phyloP scores from a whole-genome alignment of 2,888 invertebrate genomes.

The Tetragonisca angustula region DNA sequence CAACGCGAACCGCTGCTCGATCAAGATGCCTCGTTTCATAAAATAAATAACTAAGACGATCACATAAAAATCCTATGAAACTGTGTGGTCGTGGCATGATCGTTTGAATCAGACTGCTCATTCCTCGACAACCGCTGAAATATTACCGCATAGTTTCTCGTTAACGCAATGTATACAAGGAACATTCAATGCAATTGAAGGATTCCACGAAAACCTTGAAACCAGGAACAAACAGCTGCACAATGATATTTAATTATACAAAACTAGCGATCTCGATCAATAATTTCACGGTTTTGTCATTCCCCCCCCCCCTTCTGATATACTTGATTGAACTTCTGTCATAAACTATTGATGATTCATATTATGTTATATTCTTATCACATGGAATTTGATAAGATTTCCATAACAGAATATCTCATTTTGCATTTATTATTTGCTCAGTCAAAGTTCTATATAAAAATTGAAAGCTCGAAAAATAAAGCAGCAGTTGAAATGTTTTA shows the following conservation, averaged over 20 bases:
- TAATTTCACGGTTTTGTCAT: not conserved
- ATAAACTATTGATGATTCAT: not conserved
- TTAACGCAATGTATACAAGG: not conserved
- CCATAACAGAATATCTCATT: not conserved
- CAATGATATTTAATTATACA: constrained; percentile 1
- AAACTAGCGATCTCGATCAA: not conserved
- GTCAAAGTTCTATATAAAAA: not conserved
- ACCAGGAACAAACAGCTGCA: constrained; percentile 12
- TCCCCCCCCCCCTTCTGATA: not conserved
- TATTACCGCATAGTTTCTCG: not conserved
- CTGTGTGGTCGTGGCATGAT: no score
- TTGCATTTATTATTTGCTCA: no score
- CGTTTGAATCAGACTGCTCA: not conserved
- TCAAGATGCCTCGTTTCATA: constrained; percentile 36
- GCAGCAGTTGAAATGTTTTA: not conserved
- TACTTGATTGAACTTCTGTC: not conserved
- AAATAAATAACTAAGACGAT: constrained; percentile 31
- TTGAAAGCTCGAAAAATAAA: not conserved
- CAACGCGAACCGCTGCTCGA: constrained; percentile 33
- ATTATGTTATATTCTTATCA: no score
- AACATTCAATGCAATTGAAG: constrained; percentile 12
- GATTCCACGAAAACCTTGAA: not conserved
- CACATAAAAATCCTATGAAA: constrained; percentile 23
- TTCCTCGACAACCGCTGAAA: not conserved
- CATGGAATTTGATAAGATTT: not conserved